phyloP scores from a whole-genome alignment of 2,113 vertebrate species.

The Sceloporus undulatus region DNA sequence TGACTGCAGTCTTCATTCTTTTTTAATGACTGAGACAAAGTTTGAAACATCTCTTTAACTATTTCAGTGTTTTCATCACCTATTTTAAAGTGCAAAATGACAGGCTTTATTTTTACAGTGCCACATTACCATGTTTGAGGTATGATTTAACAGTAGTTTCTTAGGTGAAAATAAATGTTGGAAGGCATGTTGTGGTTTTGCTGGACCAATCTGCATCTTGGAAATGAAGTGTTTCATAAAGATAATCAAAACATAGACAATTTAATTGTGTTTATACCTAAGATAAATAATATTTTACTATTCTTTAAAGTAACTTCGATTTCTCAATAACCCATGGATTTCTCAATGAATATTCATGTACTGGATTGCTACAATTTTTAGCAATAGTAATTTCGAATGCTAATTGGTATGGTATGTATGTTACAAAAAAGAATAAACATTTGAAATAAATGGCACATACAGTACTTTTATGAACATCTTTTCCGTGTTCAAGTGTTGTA shows the following conservation, averaged over 20 bases:
- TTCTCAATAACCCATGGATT: too few relatives aligned
- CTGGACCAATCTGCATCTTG: neutral
- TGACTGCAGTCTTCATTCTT: too few relatives aligned
- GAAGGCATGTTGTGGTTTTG: neutral
- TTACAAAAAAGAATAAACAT: conserved; percentile 56
- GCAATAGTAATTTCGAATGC: conserved; percentile 25
- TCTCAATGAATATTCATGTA: neutral
- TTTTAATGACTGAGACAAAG: too few relatives aligned
- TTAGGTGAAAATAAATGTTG: neutral
- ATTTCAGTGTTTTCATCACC: too few relatives aligned
- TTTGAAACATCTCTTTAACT: too few relatives aligned
- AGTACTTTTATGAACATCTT: conserved; percentile 51
- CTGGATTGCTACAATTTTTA: neutral
- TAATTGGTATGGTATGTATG: conserved; percentile 52
- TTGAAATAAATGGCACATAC: conserved; percentile 44
- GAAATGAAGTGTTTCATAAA: neutral
- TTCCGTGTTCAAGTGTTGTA: conserved; percentile 24
- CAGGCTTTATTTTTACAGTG: neutral
- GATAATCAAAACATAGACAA: neutral
- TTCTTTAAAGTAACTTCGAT: neutral
- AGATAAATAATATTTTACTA: accelerated
- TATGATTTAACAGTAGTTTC: neutral
- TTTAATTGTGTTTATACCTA: neutral
- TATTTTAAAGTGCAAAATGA: too few relatives aligned
- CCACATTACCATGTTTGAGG: neutral